Evolutionary conservation across 2,113 vertebrate species (phyloP).

Genomic region (Cynocephalus volans): DNA sequence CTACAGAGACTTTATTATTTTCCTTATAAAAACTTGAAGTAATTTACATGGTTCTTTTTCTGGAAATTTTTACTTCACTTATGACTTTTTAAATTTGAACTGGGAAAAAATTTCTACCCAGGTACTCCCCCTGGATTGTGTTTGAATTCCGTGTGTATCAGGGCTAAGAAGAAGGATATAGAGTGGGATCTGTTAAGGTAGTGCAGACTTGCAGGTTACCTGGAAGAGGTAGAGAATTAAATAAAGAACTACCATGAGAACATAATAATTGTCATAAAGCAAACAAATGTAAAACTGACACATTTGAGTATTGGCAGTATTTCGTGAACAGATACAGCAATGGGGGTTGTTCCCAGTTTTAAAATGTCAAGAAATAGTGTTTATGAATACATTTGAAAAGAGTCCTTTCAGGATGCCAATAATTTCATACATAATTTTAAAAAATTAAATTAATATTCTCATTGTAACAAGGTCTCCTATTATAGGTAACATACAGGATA

Average conservation of each 20-base stretch:
- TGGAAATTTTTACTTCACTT: neutral
- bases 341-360: constrained; percentile 43
- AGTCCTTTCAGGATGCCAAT: neutral
- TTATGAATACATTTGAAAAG: constrained; percentile 68
- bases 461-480: neutral
- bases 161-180: neutral
- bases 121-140: neutral
- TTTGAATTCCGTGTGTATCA: neutral
- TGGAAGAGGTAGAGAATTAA: neutral
- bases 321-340: constrained; percentile 43
- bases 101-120: neutral
- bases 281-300: constrained; percentile 23
- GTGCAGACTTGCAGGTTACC: neutral
- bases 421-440: neutral
- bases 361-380: constrained; percentile 74
- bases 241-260: neutral
- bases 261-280: neutral
- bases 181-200: neutral
- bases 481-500: neutral
- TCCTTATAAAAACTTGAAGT: neutral
- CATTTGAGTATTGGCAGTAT: constrained; percentile 20
- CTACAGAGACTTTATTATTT: neutral
- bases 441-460: constrained; percentile 51
- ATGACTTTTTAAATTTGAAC: neutral
- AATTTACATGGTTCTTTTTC: neutral